Evolutionary conservation across 2,888 invertebrate species (phyloP).

Genomic region (Eustalomyia histrio): DNA sequence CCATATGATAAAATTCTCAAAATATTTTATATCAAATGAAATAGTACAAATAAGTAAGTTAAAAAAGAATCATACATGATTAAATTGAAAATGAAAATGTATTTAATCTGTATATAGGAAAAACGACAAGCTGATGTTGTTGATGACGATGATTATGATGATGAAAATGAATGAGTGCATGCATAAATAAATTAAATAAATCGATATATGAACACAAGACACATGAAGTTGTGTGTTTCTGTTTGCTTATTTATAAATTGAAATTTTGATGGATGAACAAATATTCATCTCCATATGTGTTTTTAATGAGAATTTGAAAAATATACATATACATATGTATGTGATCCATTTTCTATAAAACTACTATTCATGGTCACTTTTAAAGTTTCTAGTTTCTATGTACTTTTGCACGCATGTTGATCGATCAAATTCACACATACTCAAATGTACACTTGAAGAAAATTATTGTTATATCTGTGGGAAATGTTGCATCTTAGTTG

Average conservation of each 20-base stretch:
- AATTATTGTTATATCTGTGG: background rate
- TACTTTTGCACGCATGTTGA: slow-evolving; percentile 10
- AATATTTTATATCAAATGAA: slow-evolving; percentile 4
- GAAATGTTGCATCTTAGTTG: too few species aligned
- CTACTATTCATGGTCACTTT: slow-evolving; percentile 26
- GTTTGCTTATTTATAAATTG: slow-evolving; percentile 73
- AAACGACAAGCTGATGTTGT: background rate
- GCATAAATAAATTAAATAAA: slow-evolving; percentile 38
- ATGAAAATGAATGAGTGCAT: slow-evolving; percentile 70
- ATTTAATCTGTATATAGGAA: slow-evolving; percentile 36
- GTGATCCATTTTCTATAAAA: slow-evolving; percentile 2
- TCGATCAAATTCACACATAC: slow-evolving; percentile 29
- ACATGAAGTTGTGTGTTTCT: slow-evolving; percentile 62
- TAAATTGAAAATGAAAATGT: slow-evolving; percentile 32
- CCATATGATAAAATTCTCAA: slow-evolving; percentile 47
- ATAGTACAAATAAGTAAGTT: too few species aligned
- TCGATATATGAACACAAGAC: slow-evolving; percentile 11
- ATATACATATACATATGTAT: background rate
- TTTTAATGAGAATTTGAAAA: slow-evolving; percentile 31
- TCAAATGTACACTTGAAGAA: background rate
- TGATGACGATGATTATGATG: slow-evolving; percentile 10
- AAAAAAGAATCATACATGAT: slow-evolving; percentile 24
- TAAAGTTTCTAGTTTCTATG: slow-evolving; percentile 7
- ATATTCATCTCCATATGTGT: slow-evolving; percentile 66
- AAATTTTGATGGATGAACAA: slow-evolving; percentile 77